These are phyloP conservation scores for Apostichopus parvimensis DNA, from an alignment of 35 echinoderm and acorn worm species.

Conservation along the genomic window DNA sequence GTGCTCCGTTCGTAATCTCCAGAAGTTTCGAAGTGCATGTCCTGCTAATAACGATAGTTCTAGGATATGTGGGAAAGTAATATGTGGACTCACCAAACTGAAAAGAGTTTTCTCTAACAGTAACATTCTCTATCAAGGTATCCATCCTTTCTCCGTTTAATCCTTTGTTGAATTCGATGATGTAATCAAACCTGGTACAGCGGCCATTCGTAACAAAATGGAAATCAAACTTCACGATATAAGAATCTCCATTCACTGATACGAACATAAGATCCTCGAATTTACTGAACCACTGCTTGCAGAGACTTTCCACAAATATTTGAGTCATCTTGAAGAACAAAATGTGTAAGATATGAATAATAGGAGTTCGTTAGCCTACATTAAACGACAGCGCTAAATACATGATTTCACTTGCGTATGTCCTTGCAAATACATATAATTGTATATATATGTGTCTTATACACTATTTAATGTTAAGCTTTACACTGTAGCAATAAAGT, in stretches of 20 bases:
- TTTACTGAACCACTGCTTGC: not conserved
- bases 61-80: not conserved
- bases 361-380: not conserved
- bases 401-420: not conserved
- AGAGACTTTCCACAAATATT: not conserved
- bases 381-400: not conserved
- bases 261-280: not conserved
- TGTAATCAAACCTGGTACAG: slow-evolving; percentile 18
- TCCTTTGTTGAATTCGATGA: not conserved
- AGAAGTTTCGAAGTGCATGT: not conserved
- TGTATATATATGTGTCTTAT: no score
- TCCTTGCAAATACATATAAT: no score
- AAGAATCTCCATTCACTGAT: not conserved
- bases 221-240: not conserved
- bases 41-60: no score
- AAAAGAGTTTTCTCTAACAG: not conserved
- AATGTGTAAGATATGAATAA: not conserved
- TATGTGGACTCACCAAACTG: not conserved
- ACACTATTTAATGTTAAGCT: not conserved
- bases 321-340: not conserved
- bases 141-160: not conserved
- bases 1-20: no score
- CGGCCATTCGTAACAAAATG: not conserved
- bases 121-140: not conserved
- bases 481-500: not conserved